phyloP scores from a whole-genome alignment of 2,113 vertebrate species.

The Poeciliopsis occidentalis region DNA sequence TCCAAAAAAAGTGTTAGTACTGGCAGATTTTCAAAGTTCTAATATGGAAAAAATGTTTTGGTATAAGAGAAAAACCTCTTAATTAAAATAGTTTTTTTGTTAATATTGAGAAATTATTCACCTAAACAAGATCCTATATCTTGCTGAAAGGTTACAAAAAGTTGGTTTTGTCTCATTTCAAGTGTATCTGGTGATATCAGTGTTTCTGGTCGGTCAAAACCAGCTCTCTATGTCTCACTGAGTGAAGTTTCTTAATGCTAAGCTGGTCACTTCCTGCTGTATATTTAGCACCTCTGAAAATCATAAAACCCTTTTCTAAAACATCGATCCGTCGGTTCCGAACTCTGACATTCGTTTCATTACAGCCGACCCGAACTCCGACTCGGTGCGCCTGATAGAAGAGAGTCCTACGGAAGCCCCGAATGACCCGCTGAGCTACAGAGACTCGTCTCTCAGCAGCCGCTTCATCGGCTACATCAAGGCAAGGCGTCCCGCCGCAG shows the following conservation, averaged over 20 bases:
- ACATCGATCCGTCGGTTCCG: background rate
- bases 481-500: slow-evolving; percentile 71
- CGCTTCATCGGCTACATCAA: slow-evolving; percentile 88
- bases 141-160: too few species aligned
- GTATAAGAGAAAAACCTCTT: too few species aligned
- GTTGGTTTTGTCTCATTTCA: too few species aligned
- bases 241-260: background rate
- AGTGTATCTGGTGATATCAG: too few species aligned
- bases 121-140: too few species aligned
- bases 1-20: too few species aligned
- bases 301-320: background rate
- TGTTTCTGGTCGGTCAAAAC: background rate
- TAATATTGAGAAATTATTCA: too few species aligned
- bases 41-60: too few species aligned
- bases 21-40: too few species aligned
- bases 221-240: background rate
- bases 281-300: background rate
- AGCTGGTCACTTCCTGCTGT: background rate
- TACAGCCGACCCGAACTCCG: slow-evolving; percentile 80
- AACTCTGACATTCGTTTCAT: background rate
- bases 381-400: slow-evolving; percentile 73
- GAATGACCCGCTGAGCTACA: slow-evolving; percentile 75
- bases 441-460: slow-evolving; percentile 77
- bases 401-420: slow-evolving; percentile 78
- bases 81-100: too few species aligned